Evolutionary conservation across 2,797 vertebrate species (phyloP), one percentile per base, ranked within the genome.

Genomic region (Anisognathus igniventris): DNA sequence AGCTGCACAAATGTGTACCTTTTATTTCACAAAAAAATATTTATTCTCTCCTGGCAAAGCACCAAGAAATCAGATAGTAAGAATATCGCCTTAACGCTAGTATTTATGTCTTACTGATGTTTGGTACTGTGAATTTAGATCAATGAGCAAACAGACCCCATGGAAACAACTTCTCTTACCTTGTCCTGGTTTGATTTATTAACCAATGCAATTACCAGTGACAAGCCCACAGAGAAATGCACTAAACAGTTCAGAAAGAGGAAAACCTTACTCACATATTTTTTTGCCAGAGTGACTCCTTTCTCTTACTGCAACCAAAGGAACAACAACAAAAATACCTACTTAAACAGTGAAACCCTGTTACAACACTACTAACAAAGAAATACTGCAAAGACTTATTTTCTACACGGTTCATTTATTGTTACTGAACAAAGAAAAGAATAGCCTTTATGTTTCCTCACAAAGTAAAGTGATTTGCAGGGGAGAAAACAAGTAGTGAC

Each of bases 121-220:
- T 76, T 54, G 75, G 47, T 86, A 60, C 58, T 28, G 58, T 90
- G 93, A 91, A 62, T 90, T 95, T 81, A 90, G 62, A 95, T 91
- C 83, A 92, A 94, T 50, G 75, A 86, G 54, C 73, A 89, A 92
- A 91, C 72, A 91, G 65, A 95, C 82, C 94, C 76, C 75, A 81
- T 35, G 78, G 92, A 96, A 92, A 93, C 91, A 89, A 78, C 83
- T 89, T 92, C 88, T 89, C 92, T 92, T 89, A 91, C 88, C 76
- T 91, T 88, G 84, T 92, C 92, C 92, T 68, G 31, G 64, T 70
- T 83, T 95, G 95, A 97, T 97, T 93, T 96, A 97, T 96, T 97
- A 97, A 96, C 70, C 80, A 94, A 85, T 57, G 81, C 86, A 97
- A 97, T 96, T 96, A 94, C 76, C 75, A 70, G 88, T 68, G 97